Base-by-base conservation (phyloP, 2,888 invertebrate genomes). In the Scaptomyza reducta region DNA sequence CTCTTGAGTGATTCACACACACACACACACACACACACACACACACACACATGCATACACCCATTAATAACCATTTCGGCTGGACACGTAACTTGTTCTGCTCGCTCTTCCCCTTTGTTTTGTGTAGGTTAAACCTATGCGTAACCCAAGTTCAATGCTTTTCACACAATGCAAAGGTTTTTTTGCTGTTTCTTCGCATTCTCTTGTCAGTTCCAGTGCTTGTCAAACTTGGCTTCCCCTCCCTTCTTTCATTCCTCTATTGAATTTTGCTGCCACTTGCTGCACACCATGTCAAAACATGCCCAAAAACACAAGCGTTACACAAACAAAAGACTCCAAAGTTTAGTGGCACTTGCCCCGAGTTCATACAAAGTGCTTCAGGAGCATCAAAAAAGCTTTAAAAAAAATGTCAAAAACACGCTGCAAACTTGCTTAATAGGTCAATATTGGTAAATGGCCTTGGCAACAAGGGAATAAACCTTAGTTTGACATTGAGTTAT, bases 71-170 rank as follows among this genome's bases (percentile, higher is more conserved):
- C 22, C 22, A 22, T 22, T 33, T 33, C 11, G 31, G 13, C 11
- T 33, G 31, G 13, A 33, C 33, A 33, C 13, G 33, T 33, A 4
- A 4, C 33, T 33, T 4, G 13, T 5, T 33, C 1, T 33, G 5
- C 11, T 33, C n/a, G 3, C 5, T 13, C 1, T 13, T 31, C 33
- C 7, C 31, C 10, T 10, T n/a, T 35, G n/a, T 6, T 35, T 6
- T 31, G 6, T n/a, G 2, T 2, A 3, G 33, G n/a, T 35, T 5
- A 6, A n/a, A n/a, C n/a, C 35, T n/a, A 35, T 35, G 35, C n/a
- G 35, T 38, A 51, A 31, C 40, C 33, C 46, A 61, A 77, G 81
- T 74, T 77, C 70, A 77, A 74, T 81, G 66, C 59, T 80, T 80
- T 16, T 5, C 40, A 40, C 10, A 40, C 10, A 59, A 3, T 22